Conservation (phyloP, 1,140 invertebrate species). For the Cotesia typhae region DNA sequence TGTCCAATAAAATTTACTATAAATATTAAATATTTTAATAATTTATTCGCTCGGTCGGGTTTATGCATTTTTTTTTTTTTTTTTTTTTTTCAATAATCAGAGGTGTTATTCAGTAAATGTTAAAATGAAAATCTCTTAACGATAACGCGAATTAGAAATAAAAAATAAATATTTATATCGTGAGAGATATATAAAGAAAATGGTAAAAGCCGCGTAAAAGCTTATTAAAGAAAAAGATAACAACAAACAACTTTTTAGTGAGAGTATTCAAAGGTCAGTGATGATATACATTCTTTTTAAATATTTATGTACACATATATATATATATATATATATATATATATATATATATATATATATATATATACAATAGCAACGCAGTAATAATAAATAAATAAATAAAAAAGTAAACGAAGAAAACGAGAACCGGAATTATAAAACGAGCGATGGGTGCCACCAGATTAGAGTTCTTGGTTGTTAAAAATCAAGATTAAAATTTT, state of each 20-base stretch:
- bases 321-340: too few species aligned
- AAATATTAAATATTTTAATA: background rate
- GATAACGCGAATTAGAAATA: background rate
- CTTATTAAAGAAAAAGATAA: background rate
- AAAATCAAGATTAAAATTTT: conserved; percentile 15
- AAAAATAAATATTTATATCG: background rate
- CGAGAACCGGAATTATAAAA: background rate
- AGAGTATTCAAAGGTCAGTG: conserved; percentile 9
- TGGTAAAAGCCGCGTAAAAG: conserved; percentile 18
- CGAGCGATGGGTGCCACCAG: conserved; percentile 18
- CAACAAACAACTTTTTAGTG: conserved; percentile 8
- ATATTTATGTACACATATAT: too few species aligned
- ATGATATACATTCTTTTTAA: background rate
- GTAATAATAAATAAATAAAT: too few species aligned
- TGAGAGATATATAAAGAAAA: conserved; percentile 6
- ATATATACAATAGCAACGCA: too few species aligned
- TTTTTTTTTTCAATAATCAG: too few species aligned
- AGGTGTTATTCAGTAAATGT: conserved; percentile 19
- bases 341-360: too few species aligned
- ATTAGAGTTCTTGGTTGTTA: conserved; percentile 21
- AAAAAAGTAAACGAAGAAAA: conserved; percentile 2
- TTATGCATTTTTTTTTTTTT: background rate
- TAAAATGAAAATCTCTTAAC: conserved; percentile 12
- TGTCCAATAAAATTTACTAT: background rate
- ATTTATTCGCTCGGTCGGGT: conserved; percentile 2